These are phyloP conservation scores for Ectropis crepuscularia DNA, from an alignment of 2,888 invertebrate genomes.

Conservation along the genomic window DNA sequence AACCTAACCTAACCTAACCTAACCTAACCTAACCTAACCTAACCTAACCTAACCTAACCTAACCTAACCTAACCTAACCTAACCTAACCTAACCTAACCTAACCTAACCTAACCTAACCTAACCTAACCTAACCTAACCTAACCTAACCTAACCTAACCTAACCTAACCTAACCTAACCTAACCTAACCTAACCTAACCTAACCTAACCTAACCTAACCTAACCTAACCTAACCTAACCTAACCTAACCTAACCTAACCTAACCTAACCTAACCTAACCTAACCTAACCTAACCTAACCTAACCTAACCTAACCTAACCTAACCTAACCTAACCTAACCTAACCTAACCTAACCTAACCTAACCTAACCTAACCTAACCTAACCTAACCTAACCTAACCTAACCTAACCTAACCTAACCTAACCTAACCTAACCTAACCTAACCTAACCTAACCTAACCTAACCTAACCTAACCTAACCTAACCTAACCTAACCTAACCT, in stretches of 20 bases:
- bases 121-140: conserved; percentile 23
- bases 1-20: conserved; percentile 22
- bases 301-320: conserved; percentile 18
- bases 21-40: conserved; percentile 22
- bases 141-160: conserved; percentile 16
- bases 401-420: conserved; percentile 21
- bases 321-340: conserved; percentile 13
- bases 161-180: conserved; percentile 13
- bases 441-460: conserved; percentile 21
- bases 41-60: conserved; percentile 22
- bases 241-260: conserved; percentile 19
- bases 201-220: conserved; percentile 19
- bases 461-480: conserved; percentile 21
- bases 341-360: conserved; percentile 19
- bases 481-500: conserved; percentile 21
- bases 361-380: conserved; percentile 21
- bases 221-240: conserved; percentile 19
- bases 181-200: conserved; percentile 19
- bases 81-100: conserved; percentile 23
- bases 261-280: conserved; percentile 19
- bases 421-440: conserved; percentile 21
- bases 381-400: conserved; percentile 21
- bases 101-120: conserved; percentile 21
- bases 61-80: conserved; percentile 24
- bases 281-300: conserved; percentile 19